Conservation (phyloP, 1,140 invertebrate genomes). For the Pseudomyrmex flavicornis region DNA sequence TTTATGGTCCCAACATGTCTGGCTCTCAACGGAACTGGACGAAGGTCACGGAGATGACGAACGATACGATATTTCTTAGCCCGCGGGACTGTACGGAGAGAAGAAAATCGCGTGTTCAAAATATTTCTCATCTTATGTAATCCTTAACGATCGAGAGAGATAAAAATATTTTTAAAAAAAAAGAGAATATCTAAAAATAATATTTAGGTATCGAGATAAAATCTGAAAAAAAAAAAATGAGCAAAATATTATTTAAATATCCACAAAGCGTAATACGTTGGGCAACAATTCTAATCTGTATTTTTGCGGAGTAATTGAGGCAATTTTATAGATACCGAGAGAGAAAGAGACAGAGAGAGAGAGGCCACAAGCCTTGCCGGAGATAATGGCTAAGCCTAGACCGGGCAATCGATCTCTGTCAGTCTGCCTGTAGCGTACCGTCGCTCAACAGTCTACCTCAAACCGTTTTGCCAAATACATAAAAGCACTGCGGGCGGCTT, state of each 20-base stretch:
- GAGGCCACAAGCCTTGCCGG: background rate
- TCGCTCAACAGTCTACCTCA: slow-evolving; percentile 63
- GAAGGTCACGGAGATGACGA: slow-evolving; percentile 28
- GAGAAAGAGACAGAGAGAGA: no score
- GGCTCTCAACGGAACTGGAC: slow-evolving; percentile 20
- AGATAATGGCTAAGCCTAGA: slow-evolving; percentile 71
- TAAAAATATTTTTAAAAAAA: background rate
- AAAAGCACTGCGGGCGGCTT: slow-evolving; percentile 57
- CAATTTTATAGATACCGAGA: slow-evolving; percentile 62
- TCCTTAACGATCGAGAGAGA: background rate
- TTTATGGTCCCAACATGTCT: slow-evolving; percentile 52
- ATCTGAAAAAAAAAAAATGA: no score
- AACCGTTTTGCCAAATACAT: slow-evolving; percentile 57
- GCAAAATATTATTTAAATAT: background rate
- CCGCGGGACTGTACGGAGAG: background rate
- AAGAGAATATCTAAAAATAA: background rate
- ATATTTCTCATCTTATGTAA: background rate
- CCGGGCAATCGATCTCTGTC: slow-evolving; percentile 74
- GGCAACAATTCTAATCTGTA: background rate
- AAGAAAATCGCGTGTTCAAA: background rate
- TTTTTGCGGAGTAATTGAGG: slow-evolving; percentile 65
- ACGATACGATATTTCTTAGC: background rate
- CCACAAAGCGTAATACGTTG: background rate
- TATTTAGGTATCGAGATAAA: no score
- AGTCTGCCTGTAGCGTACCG: slow-evolving; percentile 55